phyloP scores from a whole-genome alignment of 1,140 invertebrate species.

The Bicyclus anynana region DNA sequence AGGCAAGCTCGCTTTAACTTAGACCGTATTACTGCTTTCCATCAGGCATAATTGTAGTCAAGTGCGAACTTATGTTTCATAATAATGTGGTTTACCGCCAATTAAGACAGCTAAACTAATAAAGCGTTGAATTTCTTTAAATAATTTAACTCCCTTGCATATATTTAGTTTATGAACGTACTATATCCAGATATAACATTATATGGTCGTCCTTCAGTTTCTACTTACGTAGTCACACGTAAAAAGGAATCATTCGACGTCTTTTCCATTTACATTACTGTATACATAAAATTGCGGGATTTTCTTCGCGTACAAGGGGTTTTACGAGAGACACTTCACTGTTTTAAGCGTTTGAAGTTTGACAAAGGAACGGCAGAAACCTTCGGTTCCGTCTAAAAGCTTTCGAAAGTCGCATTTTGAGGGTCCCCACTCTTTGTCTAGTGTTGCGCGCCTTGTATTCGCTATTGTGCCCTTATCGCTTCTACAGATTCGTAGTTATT shows the following conservation, averaged over 20 bases:
- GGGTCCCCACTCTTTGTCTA: constrained; percentile 21
- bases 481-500: constrained; percentile 21
- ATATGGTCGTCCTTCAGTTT: too few relatives aligned
- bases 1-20: too few relatives aligned
- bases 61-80: too few relatives aligned
- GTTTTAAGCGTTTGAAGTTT: constrained; percentile 51
- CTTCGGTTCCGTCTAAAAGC: constrained; percentile 22
- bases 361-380: constrained; percentile 36
- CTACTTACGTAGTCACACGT: too few relatives aligned
- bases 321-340: constrained; percentile 43
- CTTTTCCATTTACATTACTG: not conserved
- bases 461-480: constrained; percentile 22
- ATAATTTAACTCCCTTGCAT: too few relatives aligned
- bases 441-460: constrained; percentile 19
- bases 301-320: constrained; percentile 8
- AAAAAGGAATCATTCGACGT: not conserved
- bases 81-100: too few relatives aligned
- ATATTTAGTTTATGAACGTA: too few relatives aligned
- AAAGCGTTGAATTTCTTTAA: too few relatives aligned
- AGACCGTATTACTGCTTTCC: too few relatives aligned
- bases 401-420: constrained; percentile 23
- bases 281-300: not conserved
- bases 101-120: too few relatives aligned
- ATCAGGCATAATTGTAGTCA: too few relatives aligned
- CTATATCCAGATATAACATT: too few relatives aligned